These are phyloP conservation scores for Argya squamiceps DNA, from an alignment of 2,797 vertebrate genomes.

Conservation along the genomic window DNA sequence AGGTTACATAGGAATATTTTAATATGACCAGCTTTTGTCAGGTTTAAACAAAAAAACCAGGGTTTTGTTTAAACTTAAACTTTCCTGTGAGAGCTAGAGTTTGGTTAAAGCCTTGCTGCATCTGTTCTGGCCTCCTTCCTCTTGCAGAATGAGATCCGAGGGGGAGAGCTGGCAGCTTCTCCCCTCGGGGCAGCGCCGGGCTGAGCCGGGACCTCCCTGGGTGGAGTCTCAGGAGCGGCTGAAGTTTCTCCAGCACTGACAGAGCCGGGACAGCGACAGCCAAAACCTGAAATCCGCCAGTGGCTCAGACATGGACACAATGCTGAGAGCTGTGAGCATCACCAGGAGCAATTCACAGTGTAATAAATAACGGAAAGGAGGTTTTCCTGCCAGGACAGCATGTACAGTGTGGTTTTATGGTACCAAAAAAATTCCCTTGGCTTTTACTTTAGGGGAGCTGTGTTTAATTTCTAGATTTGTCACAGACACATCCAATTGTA, in stretches of 20 bases:
- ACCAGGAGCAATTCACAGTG: neutral
- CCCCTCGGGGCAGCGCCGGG: neutral
- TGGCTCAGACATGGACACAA: neutral
- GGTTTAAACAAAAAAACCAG: neutral
- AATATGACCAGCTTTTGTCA: neutral
- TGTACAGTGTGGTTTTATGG: neutral
- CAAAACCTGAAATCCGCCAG: neutral
- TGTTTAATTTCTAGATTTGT: slow-evolving; percentile 41
- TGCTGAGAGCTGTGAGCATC: neutral
- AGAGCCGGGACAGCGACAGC: neutral
- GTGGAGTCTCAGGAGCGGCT: no score
- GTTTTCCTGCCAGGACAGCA: neutral
- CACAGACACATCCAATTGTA: slow-evolving; percentile 20
- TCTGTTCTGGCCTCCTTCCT: neutral
- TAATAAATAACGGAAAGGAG: neutral
- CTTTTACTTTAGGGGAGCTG: slow-evolving; percentile 12
- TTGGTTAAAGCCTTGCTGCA: neutral
- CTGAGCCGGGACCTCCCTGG: neutral
- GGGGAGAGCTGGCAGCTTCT: rapidly evolving
- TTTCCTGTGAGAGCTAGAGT: neutral
- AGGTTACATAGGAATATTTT: neutral
- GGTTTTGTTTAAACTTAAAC: neutral
- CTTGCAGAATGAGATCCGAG: neutral
- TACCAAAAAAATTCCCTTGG: neutral
- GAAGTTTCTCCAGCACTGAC: no score